phyloP scores from a whole-genome alignment of 2,797 vertebrate genomes.

The Mus minutoides region DNA sequence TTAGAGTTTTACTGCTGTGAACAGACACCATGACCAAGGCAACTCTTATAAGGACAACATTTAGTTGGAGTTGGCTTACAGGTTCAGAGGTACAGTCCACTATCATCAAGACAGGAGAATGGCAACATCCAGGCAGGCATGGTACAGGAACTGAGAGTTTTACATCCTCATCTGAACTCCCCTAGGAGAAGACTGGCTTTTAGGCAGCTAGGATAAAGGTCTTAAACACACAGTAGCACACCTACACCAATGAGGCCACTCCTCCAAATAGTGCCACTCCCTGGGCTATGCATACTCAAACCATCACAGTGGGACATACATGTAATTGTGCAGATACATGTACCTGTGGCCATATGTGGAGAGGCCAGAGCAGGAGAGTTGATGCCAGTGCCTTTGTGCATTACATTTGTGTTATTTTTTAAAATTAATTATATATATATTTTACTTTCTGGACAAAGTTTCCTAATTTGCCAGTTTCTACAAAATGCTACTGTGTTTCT shows the following conservation, averaged over 20 bases:
- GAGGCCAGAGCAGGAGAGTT: neutral
- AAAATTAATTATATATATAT: neutral
- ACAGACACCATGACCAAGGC: neutral
- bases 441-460: neutral
- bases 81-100: neutral
- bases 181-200: too few relatives aligned
- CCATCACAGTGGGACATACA: neutral
- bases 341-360: neutral
- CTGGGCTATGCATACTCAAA: too few relatives aligned
- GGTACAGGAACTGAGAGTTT: neutral
- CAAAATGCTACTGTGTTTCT: neutral
- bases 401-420: neutral
- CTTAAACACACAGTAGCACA: too few relatives aligned
- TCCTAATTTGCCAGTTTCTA: constrained; percentile 16
- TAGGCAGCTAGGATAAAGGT: too few relatives aligned
- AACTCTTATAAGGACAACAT: neutral
- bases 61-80: neutral
- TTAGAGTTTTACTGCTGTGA: neutral
- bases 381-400: too few relatives aligned
- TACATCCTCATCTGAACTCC: neutral
- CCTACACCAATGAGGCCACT: too few relatives aligned
- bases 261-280: too few relatives aligned
- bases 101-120: neutral
- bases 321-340: neutral
- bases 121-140: neutral